A percentile compares a stretch with the other conserved stretches of the same genome.
These are phyloP conservation scores for Vireo griseus DNA, from an alignment of 2,797 vertebrate species.

Conservation along the genomic window DNA sequence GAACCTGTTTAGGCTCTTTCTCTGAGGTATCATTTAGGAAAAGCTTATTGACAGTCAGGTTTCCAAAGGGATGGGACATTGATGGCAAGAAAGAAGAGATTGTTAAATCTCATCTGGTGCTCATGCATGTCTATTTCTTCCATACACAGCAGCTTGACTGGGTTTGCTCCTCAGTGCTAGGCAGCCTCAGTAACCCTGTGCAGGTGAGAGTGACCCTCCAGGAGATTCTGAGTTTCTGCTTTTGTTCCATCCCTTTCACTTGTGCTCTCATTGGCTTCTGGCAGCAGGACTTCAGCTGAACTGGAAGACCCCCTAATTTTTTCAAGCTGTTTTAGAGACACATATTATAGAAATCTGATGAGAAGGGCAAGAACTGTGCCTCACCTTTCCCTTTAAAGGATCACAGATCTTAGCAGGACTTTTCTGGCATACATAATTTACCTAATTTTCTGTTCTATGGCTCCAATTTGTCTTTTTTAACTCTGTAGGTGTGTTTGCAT, in stretches of 20 bases:
- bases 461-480: neutral
- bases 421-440: neutral
- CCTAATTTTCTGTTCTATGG: neutral
- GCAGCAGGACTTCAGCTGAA: neutral
- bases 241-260: neutral
- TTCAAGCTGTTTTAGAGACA: neutral
- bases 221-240: neutral
- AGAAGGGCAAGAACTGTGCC: neutral
- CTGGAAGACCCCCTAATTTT: neutral
- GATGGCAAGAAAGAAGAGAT: neutral
- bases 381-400: neutral
- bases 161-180: neutral
- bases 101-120: neutral
- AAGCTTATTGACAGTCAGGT: neutral
- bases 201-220: fast-evolving
- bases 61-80: neutral
- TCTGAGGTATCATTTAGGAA: neutral
- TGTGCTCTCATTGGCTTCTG: neutral
- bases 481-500: neutral
- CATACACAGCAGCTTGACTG: neutral
- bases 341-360: neutral
- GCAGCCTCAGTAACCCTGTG: neutral
- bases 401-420: neutral
- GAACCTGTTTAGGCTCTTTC: neutral
- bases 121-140: neutral